phyloP scores from a whole-genome alignment of 1,140 invertebrate species.

The Drosophila saltans region DNA sequence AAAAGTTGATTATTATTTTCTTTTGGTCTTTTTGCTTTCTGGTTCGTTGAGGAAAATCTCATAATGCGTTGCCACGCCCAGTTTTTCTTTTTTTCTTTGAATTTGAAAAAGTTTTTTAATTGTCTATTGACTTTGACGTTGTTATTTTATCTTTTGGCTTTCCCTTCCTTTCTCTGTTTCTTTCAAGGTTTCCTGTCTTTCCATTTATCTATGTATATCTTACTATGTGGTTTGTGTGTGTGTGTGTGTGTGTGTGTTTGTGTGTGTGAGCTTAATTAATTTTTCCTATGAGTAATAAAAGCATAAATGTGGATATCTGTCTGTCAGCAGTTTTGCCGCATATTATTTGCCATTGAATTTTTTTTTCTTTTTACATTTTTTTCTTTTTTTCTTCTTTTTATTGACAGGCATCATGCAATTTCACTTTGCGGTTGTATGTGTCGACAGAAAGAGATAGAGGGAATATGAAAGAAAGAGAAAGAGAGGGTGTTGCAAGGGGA shows the following conservation, averaged over 20 bases:
- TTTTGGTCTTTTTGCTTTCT: background rate
- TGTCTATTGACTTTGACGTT: conserved; percentile 21
- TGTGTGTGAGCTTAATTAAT: conserved; percentile 25
- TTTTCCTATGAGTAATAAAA: conserved; percentile 28
- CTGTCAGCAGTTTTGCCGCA: conserved; percentile 22
- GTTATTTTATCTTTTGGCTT: conserved; percentile 10
- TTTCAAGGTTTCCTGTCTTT: conserved; percentile 11
- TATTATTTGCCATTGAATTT: conserved; percentile 22
- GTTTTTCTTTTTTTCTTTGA: background rate
- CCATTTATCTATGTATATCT: conserved; percentile 2
- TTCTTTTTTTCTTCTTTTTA: conserved; percentile 11
- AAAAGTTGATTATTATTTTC: conserved; percentile 3
- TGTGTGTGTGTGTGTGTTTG: background rate
- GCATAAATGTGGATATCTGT: conserved; percentile 24
- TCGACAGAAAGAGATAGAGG: background rate
- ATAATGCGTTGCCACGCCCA: conserved; percentile 17
- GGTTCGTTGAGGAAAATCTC: conserved; percentile 15
- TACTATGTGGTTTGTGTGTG: background rate
- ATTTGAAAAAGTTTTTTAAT: conserved; percentile 31
- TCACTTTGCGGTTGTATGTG: conserved; percentile 28
- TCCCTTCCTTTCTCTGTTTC: conserved; percentile 16
- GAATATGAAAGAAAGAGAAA: background rate
- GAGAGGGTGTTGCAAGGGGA: too few relatives aligned
- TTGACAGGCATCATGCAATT: conserved; percentile 24
- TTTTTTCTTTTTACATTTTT: background rate